phyloP scores from a whole-genome alignment of 2,888 invertebrate genomes.

The Tipula lateralis region DNA sequence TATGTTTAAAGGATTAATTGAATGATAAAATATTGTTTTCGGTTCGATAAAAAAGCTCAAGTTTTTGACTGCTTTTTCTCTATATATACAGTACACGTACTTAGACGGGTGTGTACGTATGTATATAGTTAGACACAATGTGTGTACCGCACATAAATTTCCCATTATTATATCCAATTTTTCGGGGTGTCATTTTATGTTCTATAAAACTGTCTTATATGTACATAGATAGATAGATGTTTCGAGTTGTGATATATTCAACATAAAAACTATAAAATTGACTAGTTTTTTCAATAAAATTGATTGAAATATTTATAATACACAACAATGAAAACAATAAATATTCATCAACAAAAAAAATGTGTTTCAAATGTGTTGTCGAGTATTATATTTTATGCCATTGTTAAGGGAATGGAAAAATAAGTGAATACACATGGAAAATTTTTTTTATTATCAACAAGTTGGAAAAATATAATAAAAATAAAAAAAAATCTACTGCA shows the following conservation, averaged over 20 bases:
- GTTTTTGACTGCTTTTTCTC: neutral
- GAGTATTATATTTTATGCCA: neutral
- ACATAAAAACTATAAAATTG: neutral
- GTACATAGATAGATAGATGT: neutral
- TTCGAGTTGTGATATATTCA: neutral
- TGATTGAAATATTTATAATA: neutral
- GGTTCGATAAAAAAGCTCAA: neutral
- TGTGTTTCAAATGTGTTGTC: neutral
- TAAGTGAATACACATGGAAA: neutral
- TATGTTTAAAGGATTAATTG: conserved; percentile 11
- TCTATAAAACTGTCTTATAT: neutral
- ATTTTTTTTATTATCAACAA: neutral
- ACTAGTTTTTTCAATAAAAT: neutral
- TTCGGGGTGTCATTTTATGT: neutral
- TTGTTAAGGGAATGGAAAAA: neutral
- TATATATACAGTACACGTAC: neutral
- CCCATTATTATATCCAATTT: neutral
- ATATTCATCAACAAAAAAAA: neutral
- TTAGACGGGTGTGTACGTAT: too few species aligned
- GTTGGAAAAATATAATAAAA: neutral
- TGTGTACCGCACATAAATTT: neutral
- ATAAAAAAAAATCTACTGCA: neutral
- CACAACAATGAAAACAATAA: neutral
- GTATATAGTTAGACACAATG: neutral
- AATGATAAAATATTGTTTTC: neutral